Base-by-base conservation (phyloP, 1,140 invertebrate genomes). In the Brevipalpus yothersi region DNA sequence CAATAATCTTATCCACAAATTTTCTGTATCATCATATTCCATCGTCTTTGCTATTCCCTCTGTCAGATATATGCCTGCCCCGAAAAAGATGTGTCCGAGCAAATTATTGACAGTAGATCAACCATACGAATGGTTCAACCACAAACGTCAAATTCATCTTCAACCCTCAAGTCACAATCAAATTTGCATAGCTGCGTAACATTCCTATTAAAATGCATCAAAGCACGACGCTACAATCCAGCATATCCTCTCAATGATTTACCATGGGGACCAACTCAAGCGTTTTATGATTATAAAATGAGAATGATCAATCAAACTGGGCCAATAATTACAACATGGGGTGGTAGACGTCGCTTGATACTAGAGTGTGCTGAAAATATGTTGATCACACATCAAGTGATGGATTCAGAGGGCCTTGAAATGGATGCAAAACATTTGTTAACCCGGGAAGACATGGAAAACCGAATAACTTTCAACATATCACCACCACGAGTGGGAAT, bases 261-360 rank as follows among this genome's bases (percentile, higher is more conserved):
- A n/a, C 69, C 69, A 3, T 71, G 69, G 69, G 70, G 70, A 12
- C 68, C 68, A 12, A 70, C 67, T 12, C 67, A 69, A 53, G 63
- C 65, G 12, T 66, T 71, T 54, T 70, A 64, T 60, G 65, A 71
- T 61, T 69, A 64, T 58, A 68, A 67, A 17, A 63, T 70, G 61
- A 65, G 65, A 58, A 61, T 69, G 8, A 41, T 67, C 23, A 68
- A 69, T 61, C 68, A 70, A 60, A 58, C 56, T 7, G 67, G 66
- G 10, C 66, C 69, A 17, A 60, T 68, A 40, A 66, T 71, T 42
- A 62, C 68, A 21, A 68, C 66, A 12, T 70, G 68, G 68, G 69
- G 69, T 11, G 68, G 68, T 13, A 49, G 51, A 49, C 62, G 68
- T 41, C 62, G 66, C 53, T 58, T 71, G 7, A 60, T 61, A 40